These are phyloP conservation scores for Vanessa tameamea DNA, from an alignment of 1,140 invertebrate genomes.

Conservation along the genomic window DNA sequence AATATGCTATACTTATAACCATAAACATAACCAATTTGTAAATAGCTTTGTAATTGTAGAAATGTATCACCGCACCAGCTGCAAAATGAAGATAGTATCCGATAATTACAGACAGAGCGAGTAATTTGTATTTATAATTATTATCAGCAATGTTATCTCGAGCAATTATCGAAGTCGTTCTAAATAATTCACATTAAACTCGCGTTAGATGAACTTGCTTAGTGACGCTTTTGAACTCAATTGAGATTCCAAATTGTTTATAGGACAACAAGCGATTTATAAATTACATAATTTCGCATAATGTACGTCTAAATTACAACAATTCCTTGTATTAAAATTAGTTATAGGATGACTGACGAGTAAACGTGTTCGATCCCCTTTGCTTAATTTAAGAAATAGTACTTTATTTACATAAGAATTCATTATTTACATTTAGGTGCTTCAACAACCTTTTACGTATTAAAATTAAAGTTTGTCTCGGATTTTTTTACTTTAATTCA, in stretches of 20 bases:
- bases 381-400: too few relatives aligned
- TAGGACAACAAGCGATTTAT: background rate
- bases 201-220: conserved; percentile 35
- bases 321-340: too few relatives aligned
- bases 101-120: conserved; percentile 18
- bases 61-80: conserved; percentile 23
- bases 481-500: too few relatives aligned
- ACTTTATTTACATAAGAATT: too few relatives aligned
- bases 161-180: conserved; percentile 41
- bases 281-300: too few relatives aligned
- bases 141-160: conserved; percentile 37
- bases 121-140: conserved; percentile 45
- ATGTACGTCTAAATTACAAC: too few relatives aligned
- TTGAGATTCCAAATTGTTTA: conserved; percentile 29
- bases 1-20: too few relatives aligned
- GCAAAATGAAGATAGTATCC: conserved; percentile 9
- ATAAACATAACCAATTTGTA: background rate
- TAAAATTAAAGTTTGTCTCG: too few relatives aligned
- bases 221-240: conserved; percentile 28
- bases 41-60: conserved; percentile 8
- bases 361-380: too few relatives aligned
- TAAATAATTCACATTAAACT: conserved; percentile 48
- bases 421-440: too few relatives aligned
- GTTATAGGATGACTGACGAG: too few relatives aligned
- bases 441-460: too few relatives aligned